Percentiles rank a stretch among this genome's conserved stretches.
Conservation (phyloP, 2,797 vertebrate genomes). For the Alcedo atthis region DNA sequence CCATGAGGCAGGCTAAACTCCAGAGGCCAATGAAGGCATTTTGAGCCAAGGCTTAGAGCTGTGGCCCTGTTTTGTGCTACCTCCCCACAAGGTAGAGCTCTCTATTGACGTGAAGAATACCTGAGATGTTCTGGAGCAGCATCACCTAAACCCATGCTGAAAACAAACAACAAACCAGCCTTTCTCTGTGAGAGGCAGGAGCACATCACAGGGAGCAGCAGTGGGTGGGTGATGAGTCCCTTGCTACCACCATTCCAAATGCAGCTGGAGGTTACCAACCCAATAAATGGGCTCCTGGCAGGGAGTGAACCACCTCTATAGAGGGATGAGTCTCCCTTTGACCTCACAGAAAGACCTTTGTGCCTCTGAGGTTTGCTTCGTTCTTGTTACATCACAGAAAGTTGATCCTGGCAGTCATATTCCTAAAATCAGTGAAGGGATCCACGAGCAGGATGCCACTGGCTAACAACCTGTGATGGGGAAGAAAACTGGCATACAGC, state of each 20-base stretch:
- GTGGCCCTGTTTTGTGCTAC: background rate
- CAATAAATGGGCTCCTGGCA: fast-evolving
- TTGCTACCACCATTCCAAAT: background rate
- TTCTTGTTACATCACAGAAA: background rate
- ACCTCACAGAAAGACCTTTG: background rate
- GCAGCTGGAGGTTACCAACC: background rate
- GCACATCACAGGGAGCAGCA: fast-evolving
- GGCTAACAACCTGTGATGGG: background rate
- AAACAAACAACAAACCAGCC: background rate
- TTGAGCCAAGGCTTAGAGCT: background rate
- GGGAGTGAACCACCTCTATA: background rate
- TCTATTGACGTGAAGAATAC: fast-evolving
- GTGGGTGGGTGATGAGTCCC: fast-evolving
- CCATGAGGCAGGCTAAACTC: background rate
- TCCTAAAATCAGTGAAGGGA: background rate
- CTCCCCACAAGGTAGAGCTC: background rate
- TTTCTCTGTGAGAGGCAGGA: background rate
- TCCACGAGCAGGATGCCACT: background rate
- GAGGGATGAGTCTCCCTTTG: fast-evolving
- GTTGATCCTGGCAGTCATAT: background rate
- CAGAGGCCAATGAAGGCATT: background rate
- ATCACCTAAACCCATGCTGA: background rate
- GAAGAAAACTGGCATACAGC: background rate
- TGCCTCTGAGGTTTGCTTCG: background rate
- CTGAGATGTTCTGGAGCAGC: background rate